phyloP scores from a whole-genome alignment of 2,888 invertebrate species.

The Hesperia comma region DNA sequence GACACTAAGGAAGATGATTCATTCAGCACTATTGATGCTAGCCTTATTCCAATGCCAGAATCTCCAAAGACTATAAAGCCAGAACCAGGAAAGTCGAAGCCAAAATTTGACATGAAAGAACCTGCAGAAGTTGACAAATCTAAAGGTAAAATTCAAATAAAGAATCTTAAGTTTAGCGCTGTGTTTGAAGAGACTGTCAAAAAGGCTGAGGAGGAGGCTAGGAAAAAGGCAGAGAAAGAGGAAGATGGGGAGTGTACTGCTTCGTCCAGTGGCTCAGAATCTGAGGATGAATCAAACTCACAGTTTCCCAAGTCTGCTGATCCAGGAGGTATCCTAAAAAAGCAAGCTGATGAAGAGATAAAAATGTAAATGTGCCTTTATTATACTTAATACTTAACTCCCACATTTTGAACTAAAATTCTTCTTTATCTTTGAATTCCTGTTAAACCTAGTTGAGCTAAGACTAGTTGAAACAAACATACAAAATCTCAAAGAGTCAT shows the following conservation, averaged over 20 bases:
- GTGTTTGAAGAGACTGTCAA: slow-evolving; percentile 87
- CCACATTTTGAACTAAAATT: not conserved
- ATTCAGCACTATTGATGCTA: slow-evolving; percentile 59
- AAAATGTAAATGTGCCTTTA: slow-evolving; percentile 71
- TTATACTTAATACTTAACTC: slow-evolving; percentile 1
- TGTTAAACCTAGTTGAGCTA: no score
- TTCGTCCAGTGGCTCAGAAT: slow-evolving; percentile 67
- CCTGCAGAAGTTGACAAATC: slow-evolving; percentile 65
- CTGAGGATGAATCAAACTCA: slow-evolving; percentile 66
- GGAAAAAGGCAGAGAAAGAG: slow-evolving; percentile 84
- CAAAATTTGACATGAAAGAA: slow-evolving; percentile 58
- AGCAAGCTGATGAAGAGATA: slow-evolving; percentile 76
- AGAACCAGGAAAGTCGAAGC: slow-evolving; percentile 52
- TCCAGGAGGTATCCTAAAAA: slow-evolving; percentile 75
- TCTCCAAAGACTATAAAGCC: slow-evolving; percentile 62
- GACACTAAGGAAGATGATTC: slow-evolving; percentile 45
- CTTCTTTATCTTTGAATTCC: no score
- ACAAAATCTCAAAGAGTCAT: no score
- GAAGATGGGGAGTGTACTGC: slow-evolving; percentile 86
- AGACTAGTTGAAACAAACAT: no score
- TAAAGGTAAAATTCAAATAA: slow-evolving; percentile 86
- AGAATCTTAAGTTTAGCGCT: slow-evolving; percentile 87
- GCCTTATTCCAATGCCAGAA: slow-evolving; percentile 70
- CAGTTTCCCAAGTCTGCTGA: slow-evolving; percentile 78
- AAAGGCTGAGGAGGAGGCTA: slow-evolving; percentile 85